These are phyloP conservation scores for Puma concolor DNA, from an alignment of 2,113 vertebrate species.

Conservation along the genomic window DNA sequence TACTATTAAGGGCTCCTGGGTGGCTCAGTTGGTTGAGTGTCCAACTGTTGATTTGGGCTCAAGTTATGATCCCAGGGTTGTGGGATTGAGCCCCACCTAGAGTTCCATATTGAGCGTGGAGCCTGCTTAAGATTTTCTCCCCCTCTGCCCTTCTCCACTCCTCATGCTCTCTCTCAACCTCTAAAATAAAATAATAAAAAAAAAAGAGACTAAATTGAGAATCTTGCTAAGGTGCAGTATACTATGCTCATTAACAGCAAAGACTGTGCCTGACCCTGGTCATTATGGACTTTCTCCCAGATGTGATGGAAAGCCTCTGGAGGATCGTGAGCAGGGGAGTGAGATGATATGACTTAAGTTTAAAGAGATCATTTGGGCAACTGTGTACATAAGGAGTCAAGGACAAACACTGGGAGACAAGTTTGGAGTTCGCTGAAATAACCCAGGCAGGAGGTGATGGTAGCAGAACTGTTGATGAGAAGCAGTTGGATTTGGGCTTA, in stretches of 20 bases:
- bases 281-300: background rate
- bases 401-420: background rate
- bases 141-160: background rate
- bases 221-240: background rate
- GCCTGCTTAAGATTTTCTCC: background rate
- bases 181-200: too few relatives aligned
- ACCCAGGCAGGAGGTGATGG: background rate
- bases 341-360: background rate
- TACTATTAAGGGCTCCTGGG: background rate
- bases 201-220: background rate
- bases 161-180: too few relatives aligned
- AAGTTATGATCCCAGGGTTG: background rate
- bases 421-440: background rate
- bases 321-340: background rate
- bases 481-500: background rate
- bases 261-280: background rate
- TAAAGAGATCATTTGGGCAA: background rate
- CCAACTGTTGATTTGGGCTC: background rate
- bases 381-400: background rate
- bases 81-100: background rate
- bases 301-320: background rate
- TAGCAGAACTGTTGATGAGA: background rate
- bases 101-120: accelerated
- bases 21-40: background rate
- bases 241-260: background rate